Evolutionary conservation across 2,888 invertebrate genomes (phyloP).

Genomic region (Athrips mouffetella): DNA sequence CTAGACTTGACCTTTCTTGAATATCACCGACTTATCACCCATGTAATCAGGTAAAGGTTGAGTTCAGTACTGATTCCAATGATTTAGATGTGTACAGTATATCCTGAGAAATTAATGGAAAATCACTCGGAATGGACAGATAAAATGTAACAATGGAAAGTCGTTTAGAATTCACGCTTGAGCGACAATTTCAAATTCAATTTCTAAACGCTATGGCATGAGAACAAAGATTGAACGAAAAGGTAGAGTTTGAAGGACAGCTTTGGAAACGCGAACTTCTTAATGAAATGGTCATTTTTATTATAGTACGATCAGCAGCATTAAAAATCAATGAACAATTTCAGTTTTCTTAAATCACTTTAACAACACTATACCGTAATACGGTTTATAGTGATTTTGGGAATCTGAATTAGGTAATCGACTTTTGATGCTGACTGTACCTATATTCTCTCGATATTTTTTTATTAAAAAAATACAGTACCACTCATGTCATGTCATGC

Average conservation of each 20-base stretch:
- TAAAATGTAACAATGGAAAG: constrained; percentile 9
- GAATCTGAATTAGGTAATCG: too few species aligned
- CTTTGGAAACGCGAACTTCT: not conserved
- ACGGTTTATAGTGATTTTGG: too few species aligned
- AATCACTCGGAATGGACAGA: not conserved
- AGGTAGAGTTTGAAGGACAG: not conserved
- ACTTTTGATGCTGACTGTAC: too few species aligned
- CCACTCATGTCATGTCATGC: too few species aligned
- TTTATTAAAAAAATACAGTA: too few species aligned
- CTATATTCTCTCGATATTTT: too few species aligned
- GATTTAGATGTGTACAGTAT: not conserved
- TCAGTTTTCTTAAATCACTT: too few species aligned
- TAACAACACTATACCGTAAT: too few species aligned
- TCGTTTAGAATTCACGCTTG: constrained; percentile 4
- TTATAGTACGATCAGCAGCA: too few species aligned
- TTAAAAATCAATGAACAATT: too few species aligned
- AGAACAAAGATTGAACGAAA: constrained; percentile 10
- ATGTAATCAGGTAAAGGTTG: constrained; percentile 25
- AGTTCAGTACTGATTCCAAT: not conserved
- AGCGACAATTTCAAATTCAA: constrained; percentile 9
- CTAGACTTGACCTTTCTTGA: constrained; percentile 45
- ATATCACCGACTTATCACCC: constrained; percentile 25
- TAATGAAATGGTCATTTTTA: not conserved
- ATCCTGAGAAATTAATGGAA: not conserved
- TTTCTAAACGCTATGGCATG: constrained; percentile 8